Evolutionary conservation across 2,113 vertebrate species (phyloP).

Genomic region (Eurypyga helias): DNA sequence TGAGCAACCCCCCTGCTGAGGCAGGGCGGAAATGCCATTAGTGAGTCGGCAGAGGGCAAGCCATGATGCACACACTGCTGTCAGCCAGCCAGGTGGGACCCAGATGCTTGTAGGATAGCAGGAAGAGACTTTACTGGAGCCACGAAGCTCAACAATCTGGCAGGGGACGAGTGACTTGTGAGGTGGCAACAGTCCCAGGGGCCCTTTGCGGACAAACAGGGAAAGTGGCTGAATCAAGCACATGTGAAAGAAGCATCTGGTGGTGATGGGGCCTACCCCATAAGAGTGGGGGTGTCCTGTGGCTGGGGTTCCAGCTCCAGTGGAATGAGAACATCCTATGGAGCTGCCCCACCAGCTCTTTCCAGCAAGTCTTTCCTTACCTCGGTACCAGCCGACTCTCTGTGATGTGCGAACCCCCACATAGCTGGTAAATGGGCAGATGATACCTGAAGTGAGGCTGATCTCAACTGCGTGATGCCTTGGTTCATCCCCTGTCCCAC

Average conservation of each 20-base stretch:
- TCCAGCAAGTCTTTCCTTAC: neutral
- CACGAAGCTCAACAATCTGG: neutral
- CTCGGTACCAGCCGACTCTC: neutral
- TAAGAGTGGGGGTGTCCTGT: neutral
- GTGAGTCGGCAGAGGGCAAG: neutral
- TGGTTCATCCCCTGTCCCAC: neutral
- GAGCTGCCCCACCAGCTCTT: neutral
- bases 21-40: neutral
- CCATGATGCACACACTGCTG: neutral
- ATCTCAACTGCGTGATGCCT: neutral
- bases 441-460: neutral
- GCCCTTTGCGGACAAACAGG: neutral
- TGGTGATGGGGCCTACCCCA: neutral
- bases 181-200: neutral
- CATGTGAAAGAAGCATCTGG: neutral
- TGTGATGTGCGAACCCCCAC: neutral
- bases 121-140: accelerated
- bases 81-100: neutral
- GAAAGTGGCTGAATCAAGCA: neutral
- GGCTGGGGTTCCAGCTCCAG: neutral
- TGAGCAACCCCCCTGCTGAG: neutral
- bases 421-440: conserved; percentile 1
- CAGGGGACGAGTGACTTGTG: neutral
- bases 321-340: neutral
- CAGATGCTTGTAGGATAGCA: neutral